Conservation (phyloP, 2,888 invertebrate species). For the Fissipunctia ypsillon region DNA sequence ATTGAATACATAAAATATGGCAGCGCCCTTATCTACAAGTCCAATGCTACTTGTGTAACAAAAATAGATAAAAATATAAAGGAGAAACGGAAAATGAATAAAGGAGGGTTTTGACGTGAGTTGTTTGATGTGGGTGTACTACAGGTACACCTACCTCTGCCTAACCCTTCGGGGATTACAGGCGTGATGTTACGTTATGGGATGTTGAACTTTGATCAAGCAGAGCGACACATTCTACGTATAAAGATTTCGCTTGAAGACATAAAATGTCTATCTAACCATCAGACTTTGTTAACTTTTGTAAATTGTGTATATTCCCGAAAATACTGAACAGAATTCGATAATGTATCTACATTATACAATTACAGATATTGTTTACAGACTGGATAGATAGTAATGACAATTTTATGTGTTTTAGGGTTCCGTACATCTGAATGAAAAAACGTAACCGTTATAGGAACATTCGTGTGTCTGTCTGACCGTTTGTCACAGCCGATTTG, state of each 20-base stretch:
- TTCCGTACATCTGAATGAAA: too few species aligned
- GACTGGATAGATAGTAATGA: too few species aligned
- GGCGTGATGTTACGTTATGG: too few species aligned
- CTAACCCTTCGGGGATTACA: too few species aligned
- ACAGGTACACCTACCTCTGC: too few species aligned
- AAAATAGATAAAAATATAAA: conserved; percentile 49
- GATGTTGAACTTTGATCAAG: conserved; percentile 37
- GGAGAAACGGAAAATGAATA: conserved; percentile 28
- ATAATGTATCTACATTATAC: too few species aligned
- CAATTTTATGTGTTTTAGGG: not conserved
- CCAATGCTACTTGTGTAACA: conserved; percentile 51
- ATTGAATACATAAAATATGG: conserved; percentile 67
- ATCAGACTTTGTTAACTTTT: not conserved
- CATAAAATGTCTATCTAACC: conserved; percentile 10
- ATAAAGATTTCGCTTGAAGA: conserved; percentile 12
- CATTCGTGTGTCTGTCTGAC: too few species aligned
- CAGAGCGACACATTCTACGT: not conserved
- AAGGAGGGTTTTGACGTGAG: conserved; percentile 30
- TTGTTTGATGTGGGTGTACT: too few species aligned
- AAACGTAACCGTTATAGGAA: too few species aligned
- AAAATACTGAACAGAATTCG: not conserved
- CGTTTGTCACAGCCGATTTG: too few species aligned
- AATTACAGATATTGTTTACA: too few species aligned
- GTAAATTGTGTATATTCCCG: not conserved
- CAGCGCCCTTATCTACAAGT: conserved; percentile 63